Percentiles rank a stretch among this genome's conserved stretches.
These are phyloP conservation scores for Trissolcus basalis DNA, from an alignment of 1,140 invertebrate genomes.

Conservation along the genomic window DNA sequence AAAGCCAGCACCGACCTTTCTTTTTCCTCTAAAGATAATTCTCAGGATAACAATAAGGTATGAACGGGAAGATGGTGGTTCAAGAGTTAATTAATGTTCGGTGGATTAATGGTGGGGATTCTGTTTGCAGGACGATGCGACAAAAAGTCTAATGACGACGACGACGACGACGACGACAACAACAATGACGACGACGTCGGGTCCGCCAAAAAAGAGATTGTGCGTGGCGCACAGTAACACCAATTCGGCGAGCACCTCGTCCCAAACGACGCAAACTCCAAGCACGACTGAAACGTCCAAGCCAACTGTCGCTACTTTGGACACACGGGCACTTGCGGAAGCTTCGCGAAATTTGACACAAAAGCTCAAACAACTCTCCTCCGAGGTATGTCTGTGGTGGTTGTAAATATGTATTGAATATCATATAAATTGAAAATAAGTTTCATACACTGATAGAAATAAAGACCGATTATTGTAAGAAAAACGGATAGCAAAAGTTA, in stretches of 20 bases:
- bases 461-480: too few relatives aligned
- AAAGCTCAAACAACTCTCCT: constrained; percentile 91
- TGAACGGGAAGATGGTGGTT: not conserved
- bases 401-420: too few relatives aligned
- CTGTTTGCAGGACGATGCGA: not conserved
- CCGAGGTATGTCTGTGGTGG: constrained; percentile 87
- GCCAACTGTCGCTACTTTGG: constrained; percentile 76
- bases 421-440: too few relatives aligned
- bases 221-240: constrained; percentile 63
- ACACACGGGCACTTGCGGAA: constrained; percentile 88
- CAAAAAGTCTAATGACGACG: not conserved
- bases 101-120: too few relatives aligned
- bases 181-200: constrained; percentile 25
- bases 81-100: too few relatives aligned
- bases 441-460: too few relatives aligned
- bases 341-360: constrained; percentile 94
- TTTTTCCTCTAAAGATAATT: constrained; percentile 25
- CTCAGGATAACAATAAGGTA: constrained; percentile 34
- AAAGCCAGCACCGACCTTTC: constrained; percentile 27
- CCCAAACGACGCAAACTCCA: constrained; percentile 35
- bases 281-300: constrained; percentile 77
- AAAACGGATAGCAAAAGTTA: not conserved
- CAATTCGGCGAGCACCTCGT: constrained; percentile 28
- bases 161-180: constrained; percentile 42
- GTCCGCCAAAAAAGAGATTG: constrained; percentile 66